A percentile compares a stretch with the other conserved stretches of the same genome.
Evolutionary conservation across 2,888 invertebrate genomes (phyloP).

Genomic region (Dyspetes luteomarginatus): DNA sequence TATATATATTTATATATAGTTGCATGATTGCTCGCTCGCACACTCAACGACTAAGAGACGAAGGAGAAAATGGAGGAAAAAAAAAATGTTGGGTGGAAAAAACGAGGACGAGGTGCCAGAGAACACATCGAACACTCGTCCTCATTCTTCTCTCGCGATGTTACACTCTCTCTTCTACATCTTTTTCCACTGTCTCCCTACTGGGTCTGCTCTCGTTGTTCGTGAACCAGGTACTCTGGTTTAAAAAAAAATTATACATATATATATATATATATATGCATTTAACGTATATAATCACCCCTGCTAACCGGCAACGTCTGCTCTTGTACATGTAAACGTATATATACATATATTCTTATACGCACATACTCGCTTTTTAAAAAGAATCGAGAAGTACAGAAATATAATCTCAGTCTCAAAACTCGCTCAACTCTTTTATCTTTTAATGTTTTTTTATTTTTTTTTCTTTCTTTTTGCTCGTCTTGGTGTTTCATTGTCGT

Average conservation of each 20-base stretch:
- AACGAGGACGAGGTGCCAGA: conserved; percentile 46
- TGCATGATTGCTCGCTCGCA: conserved; percentile 30
- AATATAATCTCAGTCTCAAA: conserved; percentile 57
- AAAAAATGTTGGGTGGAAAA: conserved; percentile 1
- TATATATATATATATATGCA: background rate
- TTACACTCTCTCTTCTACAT: conserved; percentile 38
- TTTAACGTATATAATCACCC: conserved; percentile 20
- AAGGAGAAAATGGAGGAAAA: background rate
- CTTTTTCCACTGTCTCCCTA: conserved; percentile 19
- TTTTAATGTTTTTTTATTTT: conserved; percentile 17
- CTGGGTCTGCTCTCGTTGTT: conserved; percentile 52
- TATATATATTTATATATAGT: background rate
- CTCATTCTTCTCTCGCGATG: conserved; percentile 52
- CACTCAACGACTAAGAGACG: background rate
- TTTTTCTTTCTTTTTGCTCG: background rate
- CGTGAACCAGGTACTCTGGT: conserved; percentile 50
- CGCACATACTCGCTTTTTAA: conserved; percentile 47
- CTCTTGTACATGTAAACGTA: conserved; percentile 8
- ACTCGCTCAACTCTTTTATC: conserved; percentile 56
- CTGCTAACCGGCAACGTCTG: conserved; percentile 57
- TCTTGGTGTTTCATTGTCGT: conserved; percentile 55
- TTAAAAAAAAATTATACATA: conserved; percentile 13
- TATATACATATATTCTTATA: background rate
- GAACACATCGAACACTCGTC: conserved; percentile 52
- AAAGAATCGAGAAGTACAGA: conserved; percentile 42